phyloP scores from a whole-genome alignment of 2,888 invertebrate genomes.

The Bombyx huttoni region DNA sequence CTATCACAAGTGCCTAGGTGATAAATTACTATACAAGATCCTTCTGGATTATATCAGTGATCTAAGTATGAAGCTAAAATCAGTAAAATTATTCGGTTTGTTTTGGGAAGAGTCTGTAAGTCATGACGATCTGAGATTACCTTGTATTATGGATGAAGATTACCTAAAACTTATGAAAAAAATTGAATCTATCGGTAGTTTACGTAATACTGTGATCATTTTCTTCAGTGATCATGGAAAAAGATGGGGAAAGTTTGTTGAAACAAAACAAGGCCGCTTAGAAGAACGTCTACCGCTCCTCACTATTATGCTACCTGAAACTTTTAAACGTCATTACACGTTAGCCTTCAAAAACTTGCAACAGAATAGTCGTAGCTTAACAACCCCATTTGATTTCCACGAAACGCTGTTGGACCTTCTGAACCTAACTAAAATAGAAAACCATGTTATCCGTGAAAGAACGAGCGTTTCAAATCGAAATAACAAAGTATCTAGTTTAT shows the following conservation, averaged over 20 bases:
- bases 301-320: conserved; percentile 77
- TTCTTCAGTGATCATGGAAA: conserved; percentile 91
- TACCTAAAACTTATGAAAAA: conserved; percentile 70
- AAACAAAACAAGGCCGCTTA: conserved; percentile 84
- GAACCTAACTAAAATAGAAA: conserved; percentile 36
- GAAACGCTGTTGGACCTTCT: conserved; percentile 80
- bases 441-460: conserved; percentile 21
- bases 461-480: conserved; percentile 36
- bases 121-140: conserved; percentile 84
- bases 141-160: conserved; percentile 77
- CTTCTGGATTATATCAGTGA: conserved; percentile 78
- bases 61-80: conserved; percentile 68
- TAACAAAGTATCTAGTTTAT: conserved; percentile 76
- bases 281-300: conserved; percentile 89
- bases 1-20: conserved; percentile 76
- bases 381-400: conserved; percentile 83
- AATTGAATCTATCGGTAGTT: conserved; percentile 50
- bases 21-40: conserved; percentile 75
- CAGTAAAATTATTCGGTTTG: conserved; percentile 79
- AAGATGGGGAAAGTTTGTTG: conserved; percentile 83
- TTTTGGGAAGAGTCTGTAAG: conserved; percentile 86
- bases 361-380: conserved; percentile 76
- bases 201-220: conserved; percentile 78
- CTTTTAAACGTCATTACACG: conserved; percentile 75
- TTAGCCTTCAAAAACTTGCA: conserved; percentile 74